These are phyloP conservation scores for Hyperoplus lanceolatus DNA, from an alignment of 2,797 vertebrate species.

Conservation along the genomic window DNA sequence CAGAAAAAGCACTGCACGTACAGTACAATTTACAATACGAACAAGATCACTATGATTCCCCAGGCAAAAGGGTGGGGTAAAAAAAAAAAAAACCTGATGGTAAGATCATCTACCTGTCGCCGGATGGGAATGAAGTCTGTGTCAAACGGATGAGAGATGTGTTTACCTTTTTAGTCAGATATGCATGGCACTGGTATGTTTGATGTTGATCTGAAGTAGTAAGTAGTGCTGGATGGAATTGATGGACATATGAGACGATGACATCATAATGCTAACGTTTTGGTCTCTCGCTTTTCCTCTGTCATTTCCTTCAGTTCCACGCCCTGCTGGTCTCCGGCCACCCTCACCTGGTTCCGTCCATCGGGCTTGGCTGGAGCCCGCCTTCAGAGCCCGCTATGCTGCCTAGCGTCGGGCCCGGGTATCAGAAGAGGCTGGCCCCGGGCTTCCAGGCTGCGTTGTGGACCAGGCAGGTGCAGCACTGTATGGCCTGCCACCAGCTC, in stretches of 20 bases:
- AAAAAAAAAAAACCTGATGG: slow-evolving; percentile 31
- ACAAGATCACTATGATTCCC: slow-evolving; percentile 56
- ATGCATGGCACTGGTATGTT: neutral
- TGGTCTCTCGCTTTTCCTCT: slow-evolving; percentile 48
- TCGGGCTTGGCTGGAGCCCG: slow-evolving; percentile 58
- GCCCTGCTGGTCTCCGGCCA: slow-evolving; percentile 87
- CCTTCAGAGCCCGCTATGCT: slow-evolving; percentile 8
- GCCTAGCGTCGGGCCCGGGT: neutral
- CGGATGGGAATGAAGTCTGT: neutral
- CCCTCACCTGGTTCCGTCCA: slow-evolving; percentile 84
- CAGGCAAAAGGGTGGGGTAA: slow-evolving; percentile 22
- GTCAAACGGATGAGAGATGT: slow-evolving; percentile 1
- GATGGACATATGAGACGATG: slow-evolving; percentile 29
- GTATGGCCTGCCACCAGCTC: slow-evolving; percentile 98
- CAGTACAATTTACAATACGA: slow-evolving; percentile 46
- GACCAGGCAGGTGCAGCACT: slow-evolving; percentile 98
- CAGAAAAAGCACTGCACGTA: slow-evolving; percentile 63
- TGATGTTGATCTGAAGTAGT: slow-evolving; percentile 1
- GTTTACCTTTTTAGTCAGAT: neutral
- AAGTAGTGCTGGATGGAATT: neutral
- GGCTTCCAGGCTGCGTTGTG: slow-evolving; percentile 93
- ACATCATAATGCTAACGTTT: slow-evolving; percentile 66
- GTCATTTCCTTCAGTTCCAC: slow-evolving; percentile 85
- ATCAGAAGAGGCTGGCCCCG: slow-evolving; percentile 92
- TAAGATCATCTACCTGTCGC: slow-evolving; percentile 6